phyloP scores from a whole-genome alignment of 2,888 invertebrate species.

The Beris chalybata region DNA sequence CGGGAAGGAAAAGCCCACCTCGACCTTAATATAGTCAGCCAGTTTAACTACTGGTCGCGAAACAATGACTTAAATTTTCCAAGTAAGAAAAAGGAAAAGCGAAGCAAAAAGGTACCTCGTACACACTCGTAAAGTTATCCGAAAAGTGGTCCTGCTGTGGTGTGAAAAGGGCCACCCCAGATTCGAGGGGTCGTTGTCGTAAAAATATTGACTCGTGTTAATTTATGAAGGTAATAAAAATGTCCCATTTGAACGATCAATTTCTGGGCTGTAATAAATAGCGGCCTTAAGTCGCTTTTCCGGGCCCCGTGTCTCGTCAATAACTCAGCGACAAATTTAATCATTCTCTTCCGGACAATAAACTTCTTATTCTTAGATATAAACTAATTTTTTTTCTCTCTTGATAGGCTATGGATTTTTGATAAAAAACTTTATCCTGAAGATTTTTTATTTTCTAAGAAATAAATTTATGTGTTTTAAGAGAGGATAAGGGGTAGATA shows the following conservation, averaged over 20 bases:
- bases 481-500: too few species aligned
- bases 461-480: not conserved
- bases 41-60: too few species aligned
- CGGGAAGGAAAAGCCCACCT: too few species aligned
- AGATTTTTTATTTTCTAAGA: not conserved
- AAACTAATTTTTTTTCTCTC: not conserved
- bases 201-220: constrained; percentile 43
- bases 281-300: not conserved
- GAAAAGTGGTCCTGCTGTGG: not conserved
- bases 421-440: not conserved
- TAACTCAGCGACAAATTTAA: constrained; percentile 26
- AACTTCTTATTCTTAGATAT: constrained; percentile 26
- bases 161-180: not conserved
- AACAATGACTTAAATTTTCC: too few species aligned
- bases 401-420: not conserved
- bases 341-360: constrained; percentile 35
- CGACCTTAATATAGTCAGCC: too few species aligned
- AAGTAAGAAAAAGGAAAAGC: too few species aligned
- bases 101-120: too few species aligned
- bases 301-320: not conserved
- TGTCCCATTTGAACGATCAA: constrained; percentile 39
- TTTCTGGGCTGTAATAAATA: constrained; percentile 25
- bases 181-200: constrained; percentile 28
- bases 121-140: too few species aligned
- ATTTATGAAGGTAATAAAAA: constrained; percentile 43